A percentile compares a stretch with the other conserved stretches of the same genome.
Evolutionary conservation across 2,113 vertebrate species (phyloP).

Genomic region (Spheniscus mendiculus): DNA sequence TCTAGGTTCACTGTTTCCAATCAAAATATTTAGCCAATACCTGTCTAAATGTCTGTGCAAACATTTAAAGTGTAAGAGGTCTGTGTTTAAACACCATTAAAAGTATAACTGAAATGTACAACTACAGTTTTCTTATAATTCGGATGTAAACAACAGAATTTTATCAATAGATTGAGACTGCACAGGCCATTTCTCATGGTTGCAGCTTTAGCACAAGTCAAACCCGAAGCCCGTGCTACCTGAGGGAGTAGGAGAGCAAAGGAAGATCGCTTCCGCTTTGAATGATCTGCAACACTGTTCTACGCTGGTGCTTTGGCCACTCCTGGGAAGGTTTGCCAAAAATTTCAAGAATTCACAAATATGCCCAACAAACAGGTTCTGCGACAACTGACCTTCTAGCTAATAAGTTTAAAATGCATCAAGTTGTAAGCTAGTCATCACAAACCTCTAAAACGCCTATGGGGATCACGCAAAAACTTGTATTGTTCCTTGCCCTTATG

Average conservation of each 20-base stretch:
- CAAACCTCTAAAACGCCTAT: not conserved
- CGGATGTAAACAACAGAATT: not conserved
- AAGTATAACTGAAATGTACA: not conserved
- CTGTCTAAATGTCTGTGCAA: not conserved
- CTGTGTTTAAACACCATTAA: not conserved
- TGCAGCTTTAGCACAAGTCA: not conserved
- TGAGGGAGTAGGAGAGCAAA: not conserved
- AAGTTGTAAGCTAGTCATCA: not conserved
- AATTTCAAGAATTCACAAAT: constrained; percentile 24
- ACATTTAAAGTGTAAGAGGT: not conserved
- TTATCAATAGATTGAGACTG: not conserved
- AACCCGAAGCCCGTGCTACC: not conserved
- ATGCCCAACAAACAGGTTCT: constrained; percentile 44
- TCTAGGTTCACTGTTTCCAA: not conserved
- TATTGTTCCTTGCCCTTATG: not conserved
- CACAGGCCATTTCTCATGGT: not conserved
- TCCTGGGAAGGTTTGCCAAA: constrained; percentile 15
- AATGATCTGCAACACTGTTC: not conserved
- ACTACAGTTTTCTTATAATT: not conserved
- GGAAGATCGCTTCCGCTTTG: not conserved
- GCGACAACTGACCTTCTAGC: not conserved
- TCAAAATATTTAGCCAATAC: not conserved
- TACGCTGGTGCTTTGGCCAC: not conserved
- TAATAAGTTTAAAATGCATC: not conserved
- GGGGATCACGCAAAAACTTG: not conserved